Percentiles rank a stretch among this genome's conserved stretches.
Conservation (phyloP, 2,888 invertebrate species). For the Atherix ibis region DNA sequence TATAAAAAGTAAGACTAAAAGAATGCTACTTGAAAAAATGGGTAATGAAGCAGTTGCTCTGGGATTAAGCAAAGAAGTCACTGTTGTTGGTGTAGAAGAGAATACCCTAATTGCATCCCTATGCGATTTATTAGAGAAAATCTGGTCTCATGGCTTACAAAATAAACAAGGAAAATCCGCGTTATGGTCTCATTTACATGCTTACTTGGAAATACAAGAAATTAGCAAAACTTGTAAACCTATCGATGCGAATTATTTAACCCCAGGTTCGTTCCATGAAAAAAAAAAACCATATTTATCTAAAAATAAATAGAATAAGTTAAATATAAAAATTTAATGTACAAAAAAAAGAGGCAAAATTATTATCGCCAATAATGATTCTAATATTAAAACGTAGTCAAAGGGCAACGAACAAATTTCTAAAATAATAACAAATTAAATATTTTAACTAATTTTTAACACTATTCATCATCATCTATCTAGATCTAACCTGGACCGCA, state of each 20-base stretch:
- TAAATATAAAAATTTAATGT: constrained; percentile 1
- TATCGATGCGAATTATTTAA: constrained; percentile 38
- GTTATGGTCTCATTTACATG: constrained; percentile 86
- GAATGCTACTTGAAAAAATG: constrained; percentile 98
- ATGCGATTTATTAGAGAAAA: constrained; percentile 90
- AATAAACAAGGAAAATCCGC: constrained; percentile 95
- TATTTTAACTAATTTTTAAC: constrained; percentile 7
- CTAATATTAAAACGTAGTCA: no score
- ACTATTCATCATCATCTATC: not conserved
- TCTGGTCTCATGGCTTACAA: constrained; percentile 95
- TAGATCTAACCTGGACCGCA: constrained; percentile 85
- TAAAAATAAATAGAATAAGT: not conserved
- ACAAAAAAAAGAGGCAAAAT: no score
- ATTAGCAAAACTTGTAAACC: constrained; percentile 38
- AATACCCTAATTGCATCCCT: constrained; percentile 95
- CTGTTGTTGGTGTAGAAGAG: constrained; percentile 70
- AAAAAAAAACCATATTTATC: no score
- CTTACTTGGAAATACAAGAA: constrained; percentile 75
- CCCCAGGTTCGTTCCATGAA: constrained; percentile 39
- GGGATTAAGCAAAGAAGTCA: constrained; percentile 69
- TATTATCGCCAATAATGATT: no score
- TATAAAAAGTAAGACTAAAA: constrained; percentile 87
- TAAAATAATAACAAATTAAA: no score
- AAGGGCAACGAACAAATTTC: no score
- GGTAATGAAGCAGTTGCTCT: constrained; percentile 91